Conservation (phyloP, 2,888 invertebrate species). For the Oxytorus armatus region DNA sequence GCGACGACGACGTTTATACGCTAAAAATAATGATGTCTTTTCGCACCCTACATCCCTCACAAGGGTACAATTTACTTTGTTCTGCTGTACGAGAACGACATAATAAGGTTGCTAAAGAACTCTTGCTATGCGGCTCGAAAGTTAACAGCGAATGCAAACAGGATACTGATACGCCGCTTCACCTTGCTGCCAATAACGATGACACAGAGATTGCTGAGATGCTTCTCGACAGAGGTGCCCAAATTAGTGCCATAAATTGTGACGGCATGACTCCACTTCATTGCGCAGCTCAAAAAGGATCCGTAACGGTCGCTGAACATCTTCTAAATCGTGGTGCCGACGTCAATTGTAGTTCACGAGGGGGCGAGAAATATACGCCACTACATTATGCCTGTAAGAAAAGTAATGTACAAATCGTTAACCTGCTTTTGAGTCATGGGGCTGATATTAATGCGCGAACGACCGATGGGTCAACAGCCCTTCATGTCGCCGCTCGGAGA, state of each 20-base stretch:
- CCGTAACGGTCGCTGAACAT: neutral
- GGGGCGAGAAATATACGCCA: neutral
- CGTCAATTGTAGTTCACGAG: neutral
- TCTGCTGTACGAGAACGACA: too few species aligned
- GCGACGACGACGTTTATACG: too few species aligned
- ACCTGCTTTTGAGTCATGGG: conserved; percentile 18
- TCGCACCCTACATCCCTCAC: too few species aligned
- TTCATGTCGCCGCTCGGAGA: conserved; percentile 31
- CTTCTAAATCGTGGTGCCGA: conserved; percentile 2
- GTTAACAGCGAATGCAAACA: too few species aligned
- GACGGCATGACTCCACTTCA: conserved; percentile 9
- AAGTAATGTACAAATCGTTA: conserved; percentile 5
- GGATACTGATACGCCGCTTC: too few species aligned
- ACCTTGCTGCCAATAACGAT: too few species aligned
- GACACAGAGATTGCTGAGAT: neutral
- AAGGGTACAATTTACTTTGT: too few species aligned
- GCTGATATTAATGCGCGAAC: conserved; percentile 26
- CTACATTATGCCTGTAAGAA: conserved; percentile 1
- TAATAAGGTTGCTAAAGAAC: too few species aligned
- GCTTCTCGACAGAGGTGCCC: neutral
- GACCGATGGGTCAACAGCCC: conserved; percentile 13
- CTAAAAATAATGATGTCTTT: too few species aligned
- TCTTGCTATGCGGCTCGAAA: too few species aligned
- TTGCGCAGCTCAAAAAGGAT: neutral
- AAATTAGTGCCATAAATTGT: neutral